Evolutionary conservation across 2,888 invertebrate species (phyloP), one percentile per base, ranked within the genome.

Genomic region (Agrotis exclamationis): DNA sequence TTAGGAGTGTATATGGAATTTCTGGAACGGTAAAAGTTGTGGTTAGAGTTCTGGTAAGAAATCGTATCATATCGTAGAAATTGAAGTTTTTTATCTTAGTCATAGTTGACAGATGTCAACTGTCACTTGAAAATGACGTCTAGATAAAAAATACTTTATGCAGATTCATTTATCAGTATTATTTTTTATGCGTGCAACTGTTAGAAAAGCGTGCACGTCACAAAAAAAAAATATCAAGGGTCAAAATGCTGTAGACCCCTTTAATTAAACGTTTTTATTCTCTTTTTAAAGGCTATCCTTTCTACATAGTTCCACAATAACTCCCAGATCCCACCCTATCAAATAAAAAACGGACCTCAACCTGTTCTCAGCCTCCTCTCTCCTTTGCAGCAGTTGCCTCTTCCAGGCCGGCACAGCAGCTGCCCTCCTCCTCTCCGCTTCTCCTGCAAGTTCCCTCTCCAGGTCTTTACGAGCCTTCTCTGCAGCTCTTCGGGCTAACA

Each of bases 321-420:
- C n/a, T n/a, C 33, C 33, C 39, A 39, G 2, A 11, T 51, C 59
- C 57, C 45, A 63, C 56, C 72, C 71, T 71, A 80, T 56, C 74
- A 48, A 74, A 64, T 70, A 79, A 60, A 79, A 84, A 77, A 92
- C 95, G 93, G 90, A 98, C 98, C 98, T 98, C 87, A 97, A 96
- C 94, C 97, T 97, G 87, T 96, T 97, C 88, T 98, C 98, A 22
- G 97, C 97, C 89, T 97, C 98, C 88, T 98, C 98, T 86, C 98
- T 97, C 83, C 98, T 97, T 70, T 98, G 98, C 83, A 99, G 93
- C 71, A 99, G 96, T 89, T 99, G 99, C 68, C 99, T 96, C 93
- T 99, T 99, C 99, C 99, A 99, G 63, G 98, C 98, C 0, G 99
- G 99, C 86, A 99, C 98, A 18, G 99, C 97, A 28, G 98, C 98